phyloP scores from a whole-genome alignment of 1,140 invertebrate genomes.

The Drosophila ohnishii region DNA sequence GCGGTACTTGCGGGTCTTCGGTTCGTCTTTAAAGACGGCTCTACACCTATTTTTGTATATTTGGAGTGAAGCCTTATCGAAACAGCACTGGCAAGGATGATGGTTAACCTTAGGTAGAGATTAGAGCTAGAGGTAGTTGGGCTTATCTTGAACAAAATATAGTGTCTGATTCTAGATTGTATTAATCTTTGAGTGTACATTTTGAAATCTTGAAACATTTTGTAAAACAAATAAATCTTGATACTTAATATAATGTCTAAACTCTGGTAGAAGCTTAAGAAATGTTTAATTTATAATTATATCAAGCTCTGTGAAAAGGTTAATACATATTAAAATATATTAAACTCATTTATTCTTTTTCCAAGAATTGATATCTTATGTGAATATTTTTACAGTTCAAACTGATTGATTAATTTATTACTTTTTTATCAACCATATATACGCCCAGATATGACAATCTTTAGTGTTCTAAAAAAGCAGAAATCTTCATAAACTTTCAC shows the following conservation, averaged over 20 bases:
- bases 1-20: constrained; percentile 28
- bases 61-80: constrained; percentile 20
- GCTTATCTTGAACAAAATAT: constrained; percentile 9
- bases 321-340: too few relatives aligned
- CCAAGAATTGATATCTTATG: not conserved
- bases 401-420: constrained; percentile 2
- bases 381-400: not conserved
- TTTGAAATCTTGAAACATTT: not conserved
- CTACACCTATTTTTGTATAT: constrained; percentile 2
- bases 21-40: constrained; percentile 26
- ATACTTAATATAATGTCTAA: not conserved
- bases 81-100: constrained; percentile 20
- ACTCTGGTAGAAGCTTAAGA: too few relatives aligned
- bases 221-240: constrained; percentile 1
- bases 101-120: constrained; percentile 25
- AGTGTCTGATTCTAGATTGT: not conserved
- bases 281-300: not conserved
- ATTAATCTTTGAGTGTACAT: constrained; percentile 4
- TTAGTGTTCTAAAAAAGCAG: not conserved
- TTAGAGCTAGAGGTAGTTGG: not conserved
- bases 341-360: not conserved
- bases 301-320: not conserved
- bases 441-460: not conserved
- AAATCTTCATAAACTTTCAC: constrained; percentile 21
- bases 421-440: constrained; percentile 7